Evolutionary conservation across 2,113 vertebrate genomes (phyloP).

Genomic region (Dasyprocta punctata): DNA sequence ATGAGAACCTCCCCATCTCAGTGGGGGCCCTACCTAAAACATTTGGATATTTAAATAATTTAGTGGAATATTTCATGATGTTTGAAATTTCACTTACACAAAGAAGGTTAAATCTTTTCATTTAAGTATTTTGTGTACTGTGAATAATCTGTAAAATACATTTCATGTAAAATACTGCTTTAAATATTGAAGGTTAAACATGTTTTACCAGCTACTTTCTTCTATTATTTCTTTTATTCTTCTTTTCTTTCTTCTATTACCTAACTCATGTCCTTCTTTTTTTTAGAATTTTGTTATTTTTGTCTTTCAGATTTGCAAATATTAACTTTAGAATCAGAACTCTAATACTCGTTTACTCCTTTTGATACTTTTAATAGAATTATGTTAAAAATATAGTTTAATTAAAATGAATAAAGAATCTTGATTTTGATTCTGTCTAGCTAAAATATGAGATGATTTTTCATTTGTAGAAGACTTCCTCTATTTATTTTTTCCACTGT

Average conservation of each 20-base stretch:
- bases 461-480: not conserved
- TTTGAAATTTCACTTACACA: not conserved
- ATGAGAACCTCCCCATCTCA: not conserved
- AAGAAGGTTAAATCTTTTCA: not conserved
- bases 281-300: not conserved
- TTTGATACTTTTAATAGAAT: not conserved
- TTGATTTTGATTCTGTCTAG: not conserved
- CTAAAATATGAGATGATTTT: not conserved
- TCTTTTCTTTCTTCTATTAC: not conserved
- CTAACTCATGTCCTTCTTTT: not conserved
- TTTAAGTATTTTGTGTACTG: not conserved
- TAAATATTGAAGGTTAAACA: not conserved
- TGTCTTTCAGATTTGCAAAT: not conserved
- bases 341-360: not conserved
- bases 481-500: not conserved
- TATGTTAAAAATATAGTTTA: not conserved
- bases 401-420: not conserved
- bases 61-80: not conserved
- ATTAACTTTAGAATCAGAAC: not conserved
- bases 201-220: not conserved
- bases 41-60: not conserved
- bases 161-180: not conserved
- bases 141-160: not conserved
- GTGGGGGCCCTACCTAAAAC: no score
- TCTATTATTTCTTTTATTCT: not conserved